phyloP scores from a whole-genome alignment of 2,888 invertebrate genomes.

The Coelinius sp. region DNA sequence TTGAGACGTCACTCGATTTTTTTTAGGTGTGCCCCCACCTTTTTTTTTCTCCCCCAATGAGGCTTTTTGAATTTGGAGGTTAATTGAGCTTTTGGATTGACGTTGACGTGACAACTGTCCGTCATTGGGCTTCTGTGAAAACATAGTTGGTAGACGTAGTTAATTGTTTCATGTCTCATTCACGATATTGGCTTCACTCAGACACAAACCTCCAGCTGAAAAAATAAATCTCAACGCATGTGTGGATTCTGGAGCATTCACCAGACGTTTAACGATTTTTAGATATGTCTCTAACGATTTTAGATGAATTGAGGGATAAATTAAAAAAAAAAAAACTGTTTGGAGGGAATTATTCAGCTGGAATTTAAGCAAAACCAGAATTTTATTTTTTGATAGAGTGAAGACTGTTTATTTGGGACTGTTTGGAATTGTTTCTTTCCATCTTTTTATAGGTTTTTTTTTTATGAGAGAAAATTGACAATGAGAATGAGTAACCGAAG shows the following conservation, averaged over 20 bases:
- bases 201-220: constrained; percentile 60
- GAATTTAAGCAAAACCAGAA: constrained; percentile 10
- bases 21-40: neutral
- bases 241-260: neutral
- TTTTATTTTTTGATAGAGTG: neutral
- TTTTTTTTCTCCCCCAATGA: no score
- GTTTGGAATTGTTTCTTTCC: neutral
- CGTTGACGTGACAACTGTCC: constrained; percentile 32
- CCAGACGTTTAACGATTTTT: constrained; percentile 8
- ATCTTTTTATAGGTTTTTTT: neutral
- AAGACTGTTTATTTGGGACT: neutral
- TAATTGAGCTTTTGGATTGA: constrained; percentile 6
- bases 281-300: constrained; percentile 10
- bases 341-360: neutral
- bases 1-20: constrained; percentile 32
- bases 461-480: constrained; percentile 33
- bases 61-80: neutral
- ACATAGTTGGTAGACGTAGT: constrained; percentile 51
- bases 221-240: constrained; percentile 55
- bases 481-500: constrained; percentile 59
- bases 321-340: no score
- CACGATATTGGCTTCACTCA: constrained; percentile 46
- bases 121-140: constrained; percentile 63
- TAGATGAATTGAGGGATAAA: neutral
- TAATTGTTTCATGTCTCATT: constrained; percentile 56